Conservation (phyloP, 2,113 vertebrate species). For the Nothoprocta pentlandii region DNA sequence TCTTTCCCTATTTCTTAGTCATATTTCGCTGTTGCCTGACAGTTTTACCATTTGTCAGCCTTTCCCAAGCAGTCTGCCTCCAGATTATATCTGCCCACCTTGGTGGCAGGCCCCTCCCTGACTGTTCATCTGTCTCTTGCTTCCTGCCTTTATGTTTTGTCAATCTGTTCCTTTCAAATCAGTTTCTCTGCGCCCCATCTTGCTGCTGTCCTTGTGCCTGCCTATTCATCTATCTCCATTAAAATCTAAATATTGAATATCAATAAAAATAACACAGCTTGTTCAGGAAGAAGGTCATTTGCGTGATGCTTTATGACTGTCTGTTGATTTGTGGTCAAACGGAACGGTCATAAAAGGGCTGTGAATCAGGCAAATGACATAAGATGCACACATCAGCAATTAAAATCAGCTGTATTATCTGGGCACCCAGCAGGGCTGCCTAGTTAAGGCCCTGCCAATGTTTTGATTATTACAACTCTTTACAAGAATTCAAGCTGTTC, state of each 20-base stretch:
- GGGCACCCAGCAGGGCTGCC: conserved; percentile 53
- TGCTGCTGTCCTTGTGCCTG: not conserved
- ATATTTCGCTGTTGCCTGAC: not conserved
- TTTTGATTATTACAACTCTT: conserved; percentile 49
- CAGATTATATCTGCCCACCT: conserved; percentile 39
- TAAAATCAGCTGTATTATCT: conserved; percentile 44
- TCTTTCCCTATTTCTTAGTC: not conserved
- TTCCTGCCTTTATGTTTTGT: not conserved
- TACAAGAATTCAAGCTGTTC: conserved; percentile 61
- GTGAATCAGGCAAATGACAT: conserved; percentile 23
- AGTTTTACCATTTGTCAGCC: not conserved
- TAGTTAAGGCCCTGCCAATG: conserved; percentile 53
- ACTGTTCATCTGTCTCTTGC: not conserved
- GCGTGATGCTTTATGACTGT: not conserved
- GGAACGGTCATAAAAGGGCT: not conserved
- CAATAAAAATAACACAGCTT: conserved; percentile 44
- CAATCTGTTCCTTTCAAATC: not conserved
- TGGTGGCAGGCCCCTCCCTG: conserved; percentile 54
- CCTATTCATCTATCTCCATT: conserved; percentile 29
- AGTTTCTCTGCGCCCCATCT: not conserved
- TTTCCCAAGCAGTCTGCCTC: conserved; percentile 7
- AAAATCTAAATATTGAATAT: conserved; percentile 62
- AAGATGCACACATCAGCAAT: conserved; percentile 52
- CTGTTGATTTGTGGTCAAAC: conserved; percentile 58
- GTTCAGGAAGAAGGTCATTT: not conserved